Conservation (phyloP, 2,888 invertebrate species). For the Apotomis betuletana region DNA sequence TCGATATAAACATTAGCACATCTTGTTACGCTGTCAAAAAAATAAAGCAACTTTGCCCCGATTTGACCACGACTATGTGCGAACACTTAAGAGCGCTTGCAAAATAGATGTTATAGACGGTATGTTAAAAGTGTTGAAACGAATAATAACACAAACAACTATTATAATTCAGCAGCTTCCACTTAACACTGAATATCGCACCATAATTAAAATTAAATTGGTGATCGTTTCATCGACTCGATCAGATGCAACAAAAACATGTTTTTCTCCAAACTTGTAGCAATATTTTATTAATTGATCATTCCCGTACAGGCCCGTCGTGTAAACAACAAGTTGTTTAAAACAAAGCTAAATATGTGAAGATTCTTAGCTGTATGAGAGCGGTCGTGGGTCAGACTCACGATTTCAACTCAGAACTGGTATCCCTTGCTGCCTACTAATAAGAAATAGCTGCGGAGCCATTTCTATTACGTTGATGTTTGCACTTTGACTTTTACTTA, state of each 20-base stretch:
- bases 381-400: slow-evolving; percentile 42
- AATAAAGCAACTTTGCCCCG: no score
- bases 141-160: no score
- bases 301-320: background rate
- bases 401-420: slow-evolving; percentile 41
- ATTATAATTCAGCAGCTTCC: background rate
- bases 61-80: no score
- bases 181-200: background rate
- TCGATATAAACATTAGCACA: no score
- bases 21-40: no score
- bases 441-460: slow-evolving; percentile 34
- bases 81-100: no score
- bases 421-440: slow-evolving; percentile 37
- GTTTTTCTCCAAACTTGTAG: background rate
- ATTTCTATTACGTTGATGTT: slow-evolving; percentile 43
- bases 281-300: background rate
- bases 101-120: no score
- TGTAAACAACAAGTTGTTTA: slow-evolving; percentile 20
- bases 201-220: background rate
- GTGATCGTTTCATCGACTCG: background rate
- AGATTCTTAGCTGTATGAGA: slow-evolving; percentile 20
- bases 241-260: background rate
- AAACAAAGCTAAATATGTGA: slow-evolving; percentile 34
- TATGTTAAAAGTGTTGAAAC: no score
- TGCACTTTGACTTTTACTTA: slow-evolving; percentile 43